Evolutionary conservation across 2,888 invertebrate species (phyloP).

Genomic region (Eupithecia abbreviata): DNA sequence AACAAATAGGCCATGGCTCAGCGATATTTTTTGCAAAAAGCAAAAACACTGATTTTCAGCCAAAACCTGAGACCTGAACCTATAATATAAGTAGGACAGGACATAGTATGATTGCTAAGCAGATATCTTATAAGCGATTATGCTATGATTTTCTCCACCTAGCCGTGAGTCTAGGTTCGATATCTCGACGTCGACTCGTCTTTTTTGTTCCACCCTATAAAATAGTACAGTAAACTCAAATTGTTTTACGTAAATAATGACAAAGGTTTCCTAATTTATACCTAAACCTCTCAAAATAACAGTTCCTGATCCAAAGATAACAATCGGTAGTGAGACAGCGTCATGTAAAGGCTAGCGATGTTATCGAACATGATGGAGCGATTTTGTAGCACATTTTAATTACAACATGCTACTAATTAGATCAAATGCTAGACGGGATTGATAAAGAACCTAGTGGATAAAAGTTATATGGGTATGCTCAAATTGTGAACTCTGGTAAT

Average conservation of each 20-base stretch:
- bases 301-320: conserved; percentile 31
- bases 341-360: conserved; percentile 35
- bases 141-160: no score
- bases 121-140: no score
- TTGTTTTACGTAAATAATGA: background rate
- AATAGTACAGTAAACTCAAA: background rate
- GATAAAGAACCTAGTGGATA: background rate
- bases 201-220: background rate
- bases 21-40: no score
- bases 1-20: no score
- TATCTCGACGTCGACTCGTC: no score
- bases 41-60: no score
- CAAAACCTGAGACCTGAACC: no score
- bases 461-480: background rate
- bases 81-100: no score
- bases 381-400: conserved; percentile 34
- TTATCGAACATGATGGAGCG: conserved; percentile 37
- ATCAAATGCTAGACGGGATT: conserved; percentile 10
- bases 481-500: background rate
- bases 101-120: no score
- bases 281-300: conserved; percentile 12
- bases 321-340: conserved; percentile 28
- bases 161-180: no score
- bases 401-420: conserved; percentile 34
- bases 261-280: background rate